A percentile compares a stretch with the other conserved stretches of the same genome.
Conservation (phyloP, 2,797 vertebrate genomes). For the Rhynchonycteris naso region DNA sequence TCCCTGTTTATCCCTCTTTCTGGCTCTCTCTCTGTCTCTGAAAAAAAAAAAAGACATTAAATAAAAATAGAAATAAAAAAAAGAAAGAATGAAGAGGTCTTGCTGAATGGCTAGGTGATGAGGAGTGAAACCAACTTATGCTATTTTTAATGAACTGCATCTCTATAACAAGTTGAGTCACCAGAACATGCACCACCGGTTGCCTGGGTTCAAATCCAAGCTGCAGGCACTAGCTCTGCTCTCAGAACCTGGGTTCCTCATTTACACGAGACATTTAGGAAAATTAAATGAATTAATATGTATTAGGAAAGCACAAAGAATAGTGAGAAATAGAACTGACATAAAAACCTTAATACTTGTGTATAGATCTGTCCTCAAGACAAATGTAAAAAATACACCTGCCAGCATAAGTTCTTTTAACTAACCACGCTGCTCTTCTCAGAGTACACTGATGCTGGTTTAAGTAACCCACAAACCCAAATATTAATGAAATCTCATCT, state of each 20-base stretch:
- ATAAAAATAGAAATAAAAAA: too few species aligned
- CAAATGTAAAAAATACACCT: not conserved
- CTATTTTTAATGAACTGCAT: slow-evolving; percentile 17
- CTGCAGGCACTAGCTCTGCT: not conserved
- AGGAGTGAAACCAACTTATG: not conserved
- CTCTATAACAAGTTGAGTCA: not conserved
- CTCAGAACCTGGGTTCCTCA: not conserved
- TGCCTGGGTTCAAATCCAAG: slow-evolving; percentile 32
- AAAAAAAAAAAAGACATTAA: too few species aligned
- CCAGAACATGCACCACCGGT: not conserved
- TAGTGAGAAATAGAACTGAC: not conserved
- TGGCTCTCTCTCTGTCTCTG: too few species aligned
- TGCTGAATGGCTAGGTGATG: not conserved
- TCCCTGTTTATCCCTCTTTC: too few species aligned
- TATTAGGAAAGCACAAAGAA: slow-evolving; percentile 29
- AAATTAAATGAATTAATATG: not conserved
- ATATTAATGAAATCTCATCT: slow-evolving; percentile 1
- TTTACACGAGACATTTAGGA: not conserved
- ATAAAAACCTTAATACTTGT: not conserved
- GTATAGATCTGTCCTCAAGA: not conserved
- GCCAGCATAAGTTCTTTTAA: not conserved
- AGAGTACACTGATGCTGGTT: not conserved
- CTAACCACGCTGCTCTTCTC: not conserved
- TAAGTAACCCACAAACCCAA: slow-evolving; percentile 14
- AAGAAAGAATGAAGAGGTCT: not conserved